phyloP scores from a whole-genome alignment of 2,797 vertebrate species.

The Melanotaenia nigrans region DNA sequence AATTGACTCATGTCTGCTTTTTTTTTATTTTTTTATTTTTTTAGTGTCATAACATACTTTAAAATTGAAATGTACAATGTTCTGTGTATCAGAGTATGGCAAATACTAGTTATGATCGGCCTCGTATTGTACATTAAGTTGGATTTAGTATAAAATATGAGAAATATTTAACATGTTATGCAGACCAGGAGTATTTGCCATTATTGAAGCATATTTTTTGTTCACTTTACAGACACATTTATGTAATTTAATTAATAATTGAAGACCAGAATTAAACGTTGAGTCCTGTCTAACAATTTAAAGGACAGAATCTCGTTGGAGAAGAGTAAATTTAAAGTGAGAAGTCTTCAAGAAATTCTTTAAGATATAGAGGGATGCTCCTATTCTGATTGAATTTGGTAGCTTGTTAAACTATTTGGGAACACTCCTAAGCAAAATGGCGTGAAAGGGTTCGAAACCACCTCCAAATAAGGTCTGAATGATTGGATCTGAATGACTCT shows the following conservation, averaged over 20 bases:
- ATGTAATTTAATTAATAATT: no score
- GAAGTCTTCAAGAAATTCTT: no score
- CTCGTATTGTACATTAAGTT: background rate
- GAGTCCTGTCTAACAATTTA: background rate
- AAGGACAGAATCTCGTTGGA: no score
- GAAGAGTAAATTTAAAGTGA: no score
- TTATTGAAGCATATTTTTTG: background rate
- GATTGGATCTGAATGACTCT: no score
- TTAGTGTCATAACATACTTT: background rate
- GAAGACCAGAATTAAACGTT: background rate
- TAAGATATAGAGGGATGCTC: no score
- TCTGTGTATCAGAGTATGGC: background rate
- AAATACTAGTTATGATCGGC: background rate
- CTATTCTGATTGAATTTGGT: no score
- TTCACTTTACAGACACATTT: background rate
- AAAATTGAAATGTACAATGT: background rate
- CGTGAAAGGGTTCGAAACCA: no score
- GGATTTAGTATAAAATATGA: background rate
- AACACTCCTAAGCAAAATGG: no score
- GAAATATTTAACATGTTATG: background rate
- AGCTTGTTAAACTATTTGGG: no score
- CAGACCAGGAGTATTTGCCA: background rate
- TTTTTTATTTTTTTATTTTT: background rate
- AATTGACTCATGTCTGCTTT: background rate
- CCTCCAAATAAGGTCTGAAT: no score